Evolutionary conservation across 2,797 vertebrate species (phyloP), one percentile per base, ranked within the genome.

Genomic region (Chromis chromis): DNA sequence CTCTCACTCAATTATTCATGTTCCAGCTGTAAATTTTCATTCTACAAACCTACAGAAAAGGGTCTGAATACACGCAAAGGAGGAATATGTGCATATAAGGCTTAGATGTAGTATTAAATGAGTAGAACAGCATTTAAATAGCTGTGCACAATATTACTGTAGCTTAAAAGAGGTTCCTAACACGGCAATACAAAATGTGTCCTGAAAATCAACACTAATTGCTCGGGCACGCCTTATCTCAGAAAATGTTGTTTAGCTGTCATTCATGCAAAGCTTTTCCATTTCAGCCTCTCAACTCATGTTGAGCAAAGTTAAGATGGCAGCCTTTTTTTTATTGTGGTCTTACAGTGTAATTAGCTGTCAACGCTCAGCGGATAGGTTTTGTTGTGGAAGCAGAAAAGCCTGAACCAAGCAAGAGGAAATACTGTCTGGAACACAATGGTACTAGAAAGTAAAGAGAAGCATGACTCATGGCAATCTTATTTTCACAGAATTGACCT

Each of bases 321-420:
- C 85, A 85, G 88, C 52, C 75, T 59, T 86, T 83, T 86, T 83
- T 88, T 82, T 79, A 76, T 84, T 90, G 72, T 53, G 77, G 77
- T 59, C 70, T 56, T 54, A 70, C 74, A 64, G 73, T 85, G 80
- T 88, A 91, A 93, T 91, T 91, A 91, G 69, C 89, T 89, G 88
- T 89, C 88, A 87, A 12, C 1, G 25, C 62, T 64, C 61, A 28
- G 70, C 24, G 13, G 67, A 86, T 67, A 75, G 56, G 49, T 83
- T 83, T 77, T 84, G 70, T 83, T 84, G 60, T 73, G 22, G 72
- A 77, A 40, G 54, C 53, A 71, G 48, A 70, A 25, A 76, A 70
- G 60, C 63, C 48, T 73, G 56, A 76, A 78, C 48, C 31, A 48
- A 17, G 48, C 74, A 27, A 36, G n/a, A 70, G 53, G 53, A 77